Base-by-base conservation (phyloP, 2,888 invertebrate genomes). In the Mythimna pallens region DNA sequence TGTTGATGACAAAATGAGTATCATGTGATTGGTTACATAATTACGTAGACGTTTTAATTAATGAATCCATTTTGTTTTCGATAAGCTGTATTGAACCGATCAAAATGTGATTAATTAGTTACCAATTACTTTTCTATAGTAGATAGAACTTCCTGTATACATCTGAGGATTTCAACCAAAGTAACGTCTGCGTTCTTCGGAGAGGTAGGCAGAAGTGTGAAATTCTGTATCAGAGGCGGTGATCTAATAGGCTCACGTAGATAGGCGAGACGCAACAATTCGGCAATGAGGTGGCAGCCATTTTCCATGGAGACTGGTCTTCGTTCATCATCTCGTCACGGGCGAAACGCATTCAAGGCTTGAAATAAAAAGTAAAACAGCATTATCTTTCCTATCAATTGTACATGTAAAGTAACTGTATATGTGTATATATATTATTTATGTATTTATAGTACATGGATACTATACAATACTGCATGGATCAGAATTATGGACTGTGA, bases 41-140 rank as follows among this genome's bases (percentile, higher is more conserved):
- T 17, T 25, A 36, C 57, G 63, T 54, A 61, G 71, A 69, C 69
- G 47, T 67, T 80, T 64, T 62, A 72, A 79, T 80, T 72, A 73
- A 73, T 69, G 25, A 34, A 58, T 73, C 25, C 34, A 63, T 65
- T 65, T 43, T 52, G 57, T 57, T 65, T 57, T 9, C 47, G 36
- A 67, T 68, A 8, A 20, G 17, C 22, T 12, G 25, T 52, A 40
- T 71, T 65, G n/a, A 67, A 50, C 3, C 9, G 36, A 22, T 47
- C 40, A 34, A 70, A 65, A 69, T 75, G 58, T 67, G 59, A 43
- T 63, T n/a, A 34, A 75, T 59, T 63, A 55, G 34, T 20, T 4
- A 36, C n/a, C 2, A 10, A 34, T 5, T 12, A 59, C n/a, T 58
- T 34, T 58, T 6, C 3, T 34, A 9, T 20, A 30, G 17, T 58